phyloP scores from a whole-genome alignment of 2,797 vertebrate species.

The Prionace glauca region DNA sequence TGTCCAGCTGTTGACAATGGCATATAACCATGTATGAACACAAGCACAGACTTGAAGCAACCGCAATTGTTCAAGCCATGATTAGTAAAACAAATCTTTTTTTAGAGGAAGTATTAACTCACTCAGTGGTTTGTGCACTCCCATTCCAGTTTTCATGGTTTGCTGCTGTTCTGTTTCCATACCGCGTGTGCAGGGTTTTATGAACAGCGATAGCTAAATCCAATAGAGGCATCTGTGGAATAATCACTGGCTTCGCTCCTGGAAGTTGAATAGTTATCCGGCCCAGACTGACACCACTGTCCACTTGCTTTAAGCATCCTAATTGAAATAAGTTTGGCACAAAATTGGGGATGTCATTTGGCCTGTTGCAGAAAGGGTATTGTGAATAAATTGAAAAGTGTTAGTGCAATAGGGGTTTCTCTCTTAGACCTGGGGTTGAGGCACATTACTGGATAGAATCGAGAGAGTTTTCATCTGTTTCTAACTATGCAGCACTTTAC shows the following conservation, averaged over 20 bases:
- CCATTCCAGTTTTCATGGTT: not conserved
- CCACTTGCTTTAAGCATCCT: not conserved
- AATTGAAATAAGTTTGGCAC: not conserved
- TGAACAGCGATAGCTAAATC: not conserved
- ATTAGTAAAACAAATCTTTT: not conserved
- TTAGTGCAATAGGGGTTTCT: not conserved
- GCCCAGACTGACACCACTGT: not conserved
- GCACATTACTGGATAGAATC: not conserved
- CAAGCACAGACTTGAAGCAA: not conserved
- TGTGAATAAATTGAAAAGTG: not conserved
- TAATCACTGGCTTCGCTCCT: not conserved
- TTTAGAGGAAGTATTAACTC: not conserved
- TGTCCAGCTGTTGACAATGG: not conserved
- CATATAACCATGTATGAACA: not conserved
- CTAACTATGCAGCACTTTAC: not conserved
- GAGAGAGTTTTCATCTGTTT: not conserved
- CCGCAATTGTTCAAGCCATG: not conserved
- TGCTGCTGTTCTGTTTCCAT: not conserved
- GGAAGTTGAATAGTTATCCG: not conserved
- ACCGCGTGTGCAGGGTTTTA: not conserved
- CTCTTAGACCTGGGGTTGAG: not conserved
- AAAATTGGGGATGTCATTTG: not conserved
- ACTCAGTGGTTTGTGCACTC: not conserved
- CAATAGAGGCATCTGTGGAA: not conserved
- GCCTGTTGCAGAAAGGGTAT: not conserved